Conservation (phyloP, 2,888 invertebrate genomes). For the Cataglyphis rosenhaueri region DNA sequence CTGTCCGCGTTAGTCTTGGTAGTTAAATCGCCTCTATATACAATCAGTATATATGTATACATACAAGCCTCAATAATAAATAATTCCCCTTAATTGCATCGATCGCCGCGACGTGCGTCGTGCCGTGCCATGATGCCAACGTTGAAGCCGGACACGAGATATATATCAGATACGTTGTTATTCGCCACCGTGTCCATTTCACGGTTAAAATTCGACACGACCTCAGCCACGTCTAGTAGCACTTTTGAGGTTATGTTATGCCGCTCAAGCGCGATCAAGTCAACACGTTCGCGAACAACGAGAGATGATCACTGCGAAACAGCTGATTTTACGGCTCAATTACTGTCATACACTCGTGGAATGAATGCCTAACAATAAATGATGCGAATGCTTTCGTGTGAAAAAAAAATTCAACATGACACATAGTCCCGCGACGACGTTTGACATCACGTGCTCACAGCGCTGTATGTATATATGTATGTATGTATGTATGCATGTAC, state of each 20-base stretch:
- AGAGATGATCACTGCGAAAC: neutral
- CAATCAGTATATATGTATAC: neutral
- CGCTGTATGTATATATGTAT: neutral
- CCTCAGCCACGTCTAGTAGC: neutral
- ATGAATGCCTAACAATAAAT: neutral
- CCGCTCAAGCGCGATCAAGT: neutral
- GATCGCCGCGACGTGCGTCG: conserved; percentile 33
- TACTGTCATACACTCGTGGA: neutral
- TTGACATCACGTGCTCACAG: conserved; percentile 22
- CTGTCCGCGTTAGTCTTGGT: neutral
- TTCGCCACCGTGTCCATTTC: neutral
- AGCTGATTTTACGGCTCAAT: neutral
- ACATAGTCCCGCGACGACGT: conserved; percentile 9
- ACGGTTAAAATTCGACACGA: neutral
- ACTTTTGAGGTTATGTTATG: conserved; percentile 30
- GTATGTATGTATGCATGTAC: neutral
- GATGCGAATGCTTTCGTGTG: neutral
- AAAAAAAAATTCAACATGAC: neutral
- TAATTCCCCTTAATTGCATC: conserved; percentile 51
- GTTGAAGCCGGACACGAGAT: neutral
- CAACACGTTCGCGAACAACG: neutral
- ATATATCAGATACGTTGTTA: neutral
- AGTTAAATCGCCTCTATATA: conserved; percentile 29
- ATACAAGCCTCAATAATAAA: conserved; percentile 33
- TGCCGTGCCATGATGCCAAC: conserved; percentile 9